Evolutionary conservation across 1,140 invertebrate species (phyloP).

Genomic region (Lepidurus couesii): DNA sequence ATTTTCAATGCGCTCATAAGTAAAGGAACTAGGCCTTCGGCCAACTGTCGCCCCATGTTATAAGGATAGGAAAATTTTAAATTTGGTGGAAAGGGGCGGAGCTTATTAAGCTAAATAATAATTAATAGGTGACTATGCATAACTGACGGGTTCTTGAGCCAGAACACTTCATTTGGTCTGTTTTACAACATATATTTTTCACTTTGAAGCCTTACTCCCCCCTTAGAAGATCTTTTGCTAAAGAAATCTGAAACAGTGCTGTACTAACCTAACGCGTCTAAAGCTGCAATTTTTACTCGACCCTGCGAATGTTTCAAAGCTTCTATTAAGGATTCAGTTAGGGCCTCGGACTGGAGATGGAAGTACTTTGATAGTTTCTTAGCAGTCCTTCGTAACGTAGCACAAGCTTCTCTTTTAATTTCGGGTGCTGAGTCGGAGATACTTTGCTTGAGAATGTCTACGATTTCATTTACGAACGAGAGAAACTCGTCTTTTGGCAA

Average conservation of each 20-base stretch:
- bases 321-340: background rate
- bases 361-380: background rate
- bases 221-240: background rate
- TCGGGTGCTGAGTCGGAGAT: background rate
- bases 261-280: background rate
- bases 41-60: no score
- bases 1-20: no score
- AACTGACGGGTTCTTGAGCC: no score
- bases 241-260: background rate
- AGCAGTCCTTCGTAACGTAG: background rate
- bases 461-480: background rate
- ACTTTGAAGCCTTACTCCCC: no score
- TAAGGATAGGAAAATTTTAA: no score
- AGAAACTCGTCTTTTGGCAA: background rate
- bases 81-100: no score
- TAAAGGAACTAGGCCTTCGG: no score
- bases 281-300: constrained; percentile 13
- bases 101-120: no score
- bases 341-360: background rate
- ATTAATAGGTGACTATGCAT: no score
- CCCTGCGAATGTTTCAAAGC: background rate
- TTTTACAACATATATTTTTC: no score
- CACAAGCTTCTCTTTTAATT: constrained; percentile 6
- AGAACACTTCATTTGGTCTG: no score
- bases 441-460: background rate